Conservation (phyloP, 1,140 invertebrate species). For the Nylanderia fulva region DNA sequence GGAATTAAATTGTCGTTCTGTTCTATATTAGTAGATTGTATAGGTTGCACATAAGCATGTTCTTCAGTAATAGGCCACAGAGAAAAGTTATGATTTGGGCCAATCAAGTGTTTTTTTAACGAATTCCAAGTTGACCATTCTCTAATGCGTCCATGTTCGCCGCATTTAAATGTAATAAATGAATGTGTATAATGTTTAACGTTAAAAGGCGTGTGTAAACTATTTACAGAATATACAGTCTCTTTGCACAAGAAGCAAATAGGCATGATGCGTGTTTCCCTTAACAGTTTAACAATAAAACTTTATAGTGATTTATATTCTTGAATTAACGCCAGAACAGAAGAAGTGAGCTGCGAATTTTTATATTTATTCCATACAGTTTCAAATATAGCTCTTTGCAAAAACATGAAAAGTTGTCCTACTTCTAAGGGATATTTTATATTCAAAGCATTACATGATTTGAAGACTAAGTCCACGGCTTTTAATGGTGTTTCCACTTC, state of each 20-base stretch:
- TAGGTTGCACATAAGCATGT: background rate
- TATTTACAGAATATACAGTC: background rate
- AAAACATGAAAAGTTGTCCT: background rate
- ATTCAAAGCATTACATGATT: background rate
- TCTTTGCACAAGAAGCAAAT: background rate
- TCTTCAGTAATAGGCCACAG: background rate
- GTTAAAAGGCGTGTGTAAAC: background rate
- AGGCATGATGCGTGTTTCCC: conserved; percentile 6
- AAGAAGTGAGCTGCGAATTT: background rate
- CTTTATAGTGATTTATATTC: conserved; percentile 16
- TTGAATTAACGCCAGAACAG: background rate
- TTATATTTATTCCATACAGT: background rate
- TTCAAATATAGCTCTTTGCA: conserved; percentile 2
- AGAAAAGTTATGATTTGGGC: background rate
- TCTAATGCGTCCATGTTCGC: background rate
- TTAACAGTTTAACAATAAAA: background rate
- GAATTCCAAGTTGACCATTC: background rate
- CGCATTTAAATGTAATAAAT: background rate
- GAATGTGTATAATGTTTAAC: background rate
- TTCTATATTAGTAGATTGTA: background rate
- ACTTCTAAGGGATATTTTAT: background rate
- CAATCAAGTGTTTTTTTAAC: background rate
- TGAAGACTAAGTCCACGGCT: background rate
- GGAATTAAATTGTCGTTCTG: background rate
- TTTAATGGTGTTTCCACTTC: conserved; percentile 1